Conservation (phyloP, 1,140 invertebrate species). For the Calosoma granatense region DNA sequence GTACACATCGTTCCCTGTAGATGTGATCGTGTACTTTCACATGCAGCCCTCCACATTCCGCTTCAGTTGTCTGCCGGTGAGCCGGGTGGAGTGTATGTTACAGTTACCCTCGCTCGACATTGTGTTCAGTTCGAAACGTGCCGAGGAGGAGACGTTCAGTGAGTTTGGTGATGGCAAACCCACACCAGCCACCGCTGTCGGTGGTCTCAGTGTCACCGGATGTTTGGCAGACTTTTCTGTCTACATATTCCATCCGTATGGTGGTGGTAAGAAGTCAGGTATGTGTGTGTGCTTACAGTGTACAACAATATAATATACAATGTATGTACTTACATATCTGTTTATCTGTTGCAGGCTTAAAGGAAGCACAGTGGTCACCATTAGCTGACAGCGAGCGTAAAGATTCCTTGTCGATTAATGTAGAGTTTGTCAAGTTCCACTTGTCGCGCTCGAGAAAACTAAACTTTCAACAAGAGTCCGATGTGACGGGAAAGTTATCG, state of each 20-base stretch:
- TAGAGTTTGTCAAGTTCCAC: slow-evolving; percentile 95
- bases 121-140: slow-evolving; percentile 83
- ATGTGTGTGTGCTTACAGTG: no score
- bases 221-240: slow-evolving; percentile 94
- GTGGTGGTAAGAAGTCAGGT: slow-evolving; percentile 74
- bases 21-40: slow-evolving; percentile 97
- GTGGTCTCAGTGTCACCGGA: slow-evolving; percentile 86
- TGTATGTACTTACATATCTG: no score
- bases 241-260: slow-evolving; percentile 96
- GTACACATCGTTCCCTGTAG: slow-evolving; percentile 92
- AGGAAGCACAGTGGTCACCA: slow-evolving; percentile 62
- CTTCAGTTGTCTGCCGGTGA: slow-evolving; percentile 91
- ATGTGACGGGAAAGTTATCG: slow-evolving; percentile 33
- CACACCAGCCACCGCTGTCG: slow-evolving; percentile 53
- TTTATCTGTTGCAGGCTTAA: no score
- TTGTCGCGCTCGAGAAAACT: slow-evolving; percentile 79
- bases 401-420: slow-evolving; percentile 91
- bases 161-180: slow-evolving; percentile 46
- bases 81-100: slow-evolving; percentile 91
- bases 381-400: slow-evolving; percentile 82
- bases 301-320: no score
- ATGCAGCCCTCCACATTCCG: slow-evolving; percentile 94
- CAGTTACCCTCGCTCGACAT: slow-evolving; percentile 91
- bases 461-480: slow-evolving; percentile 54
- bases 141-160: slow-evolving; percentile 55